These are phyloP conservation scores for Hycleus cichorii DNA, from an alignment of 1,140 invertebrate species.

Conservation along the genomic window DNA sequence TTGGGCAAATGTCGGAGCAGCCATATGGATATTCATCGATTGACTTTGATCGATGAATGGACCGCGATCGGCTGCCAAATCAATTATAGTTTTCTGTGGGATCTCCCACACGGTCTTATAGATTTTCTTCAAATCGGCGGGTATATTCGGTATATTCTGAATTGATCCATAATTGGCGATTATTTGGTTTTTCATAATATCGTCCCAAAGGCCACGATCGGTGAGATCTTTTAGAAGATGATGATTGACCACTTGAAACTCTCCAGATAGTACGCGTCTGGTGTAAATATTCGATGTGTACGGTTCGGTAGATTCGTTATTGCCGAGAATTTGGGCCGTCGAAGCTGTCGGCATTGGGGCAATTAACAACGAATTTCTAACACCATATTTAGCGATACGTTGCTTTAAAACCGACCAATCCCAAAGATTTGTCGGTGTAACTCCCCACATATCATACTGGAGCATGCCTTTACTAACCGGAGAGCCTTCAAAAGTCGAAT, in stretches of 20 bases:
- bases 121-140: constrained; percentile 79
- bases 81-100: constrained; percentile 84
- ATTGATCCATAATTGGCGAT: constrained; percentile 90
- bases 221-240: constrained; percentile 92
- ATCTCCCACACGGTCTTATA: constrained; percentile 99
- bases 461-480: constrained; percentile 94
- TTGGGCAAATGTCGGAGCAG: constrained; percentile 87
- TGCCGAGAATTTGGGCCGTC: constrained; percentile 97
- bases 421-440: constrained; percentile 81
- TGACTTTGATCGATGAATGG: constrained; percentile 99
- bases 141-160: constrained; percentile 84
- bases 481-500: constrained; percentile 80
- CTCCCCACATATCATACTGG: constrained; percentile 98
- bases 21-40: constrained; percentile 94
- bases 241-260: constrained; percentile 90
- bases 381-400: constrained; percentile 83
- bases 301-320: constrained; percentile 97
- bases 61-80: constrained; percentile 97
- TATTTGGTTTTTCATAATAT: constrained; percentile 94
- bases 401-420: constrained; percentile 81
- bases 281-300: constrained; percentile 98
- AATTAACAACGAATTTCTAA: constrained; percentile 89
- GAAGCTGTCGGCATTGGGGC: constrained; percentile 99
- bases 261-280: constrained; percentile 85
- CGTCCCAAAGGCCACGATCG: constrained; percentile 85